These are phyloP conservation scores for Enteromius anoplus DNA, from an alignment of 2,797 vertebrate species.

Conservation along the genomic window DNA sequence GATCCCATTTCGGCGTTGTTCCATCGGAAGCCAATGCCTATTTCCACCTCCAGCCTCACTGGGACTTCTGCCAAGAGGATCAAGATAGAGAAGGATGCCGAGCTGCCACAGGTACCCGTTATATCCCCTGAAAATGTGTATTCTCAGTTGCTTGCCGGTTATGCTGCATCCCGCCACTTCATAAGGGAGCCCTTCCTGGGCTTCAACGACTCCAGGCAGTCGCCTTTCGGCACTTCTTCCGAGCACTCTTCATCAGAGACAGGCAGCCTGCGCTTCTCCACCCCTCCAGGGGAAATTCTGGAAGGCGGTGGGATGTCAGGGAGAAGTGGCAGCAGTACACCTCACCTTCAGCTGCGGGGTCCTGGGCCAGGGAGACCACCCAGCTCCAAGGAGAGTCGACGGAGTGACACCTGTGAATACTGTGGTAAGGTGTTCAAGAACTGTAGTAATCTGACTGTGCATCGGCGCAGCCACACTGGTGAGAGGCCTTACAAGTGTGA, in stretches of 20 bases:
- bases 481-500: conserved; percentile 99
- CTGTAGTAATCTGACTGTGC: conserved; percentile 99
- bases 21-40: conserved; percentile 91
- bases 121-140: conserved; percentile 98
- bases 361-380: conserved; percentile 95
- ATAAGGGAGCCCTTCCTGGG: conserved; percentile 98
- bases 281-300: conserved; percentile 93
- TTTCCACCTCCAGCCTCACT: conserved; percentile 88
- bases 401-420: conserved; percentile 97
- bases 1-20: conserved; percentile 90
- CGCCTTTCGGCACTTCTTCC: conserved; percentile 80
- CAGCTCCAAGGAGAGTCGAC: conserved; percentile 93
- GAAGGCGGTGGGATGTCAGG: conserved; percentile 88
- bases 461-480: conserved; percentile 98
- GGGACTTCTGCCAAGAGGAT: conserved; percentile 91
- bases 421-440: conserved; percentile 99
- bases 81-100: conserved; percentile 97
- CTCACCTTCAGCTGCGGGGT: conserved; percentile 86
- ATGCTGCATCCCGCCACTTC: conserved; percentile 96
- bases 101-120: conserved; percentile 91
- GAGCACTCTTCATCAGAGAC: conserved; percentile 87
- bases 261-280: conserved; percentile 97
- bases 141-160: conserved; percentile 95
- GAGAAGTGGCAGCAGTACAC: conserved; percentile 94
- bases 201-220: conserved; percentile 90